These are phyloP conservation scores for Salvelinus namaycush DNA, from an alignment of 2,113 vertebrate species.

Conservation along the genomic window DNA sequence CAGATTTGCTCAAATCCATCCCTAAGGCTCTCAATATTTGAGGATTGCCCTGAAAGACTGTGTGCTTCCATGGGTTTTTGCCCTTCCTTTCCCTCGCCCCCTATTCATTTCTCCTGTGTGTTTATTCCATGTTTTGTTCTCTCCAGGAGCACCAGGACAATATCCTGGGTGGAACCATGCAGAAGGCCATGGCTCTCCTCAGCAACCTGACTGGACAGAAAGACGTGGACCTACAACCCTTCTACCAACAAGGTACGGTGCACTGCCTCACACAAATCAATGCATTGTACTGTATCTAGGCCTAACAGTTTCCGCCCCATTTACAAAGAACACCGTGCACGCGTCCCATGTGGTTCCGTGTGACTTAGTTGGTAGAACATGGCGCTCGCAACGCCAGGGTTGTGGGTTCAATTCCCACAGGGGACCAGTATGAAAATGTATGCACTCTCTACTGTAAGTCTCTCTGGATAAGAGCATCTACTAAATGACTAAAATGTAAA, in stretches of 20 bases:
- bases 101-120: background rate
- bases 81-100: background rate
- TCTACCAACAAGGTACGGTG: constrained; percentile 79
- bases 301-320: constrained; percentile 17
- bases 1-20: background rate
- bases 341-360: too few relatives aligned
- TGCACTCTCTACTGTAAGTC: too few relatives aligned
- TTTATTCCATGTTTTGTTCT: constrained; percentile 5
- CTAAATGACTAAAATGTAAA: too few relatives aligned
- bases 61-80: background rate
- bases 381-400: too few relatives aligned
- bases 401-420: too few relatives aligned
- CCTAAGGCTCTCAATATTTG: background rate
- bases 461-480: too few relatives aligned
- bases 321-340: background rate
- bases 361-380: too few relatives aligned
- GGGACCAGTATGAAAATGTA: too few relatives aligned
- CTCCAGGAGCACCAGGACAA: constrained; percentile 74
- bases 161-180: constrained; percentile 76
- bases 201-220: constrained; percentile 75
- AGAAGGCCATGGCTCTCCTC: constrained; percentile 75
- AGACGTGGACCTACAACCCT: constrained; percentile 70
- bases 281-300: background rate
- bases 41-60: background rate
- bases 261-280: background rate